These are phyloP conservation scores for Catamblyrhynchus diadema DNA, from an alignment of 2,797 vertebrate species.

Conservation along the genomic window DNA sequence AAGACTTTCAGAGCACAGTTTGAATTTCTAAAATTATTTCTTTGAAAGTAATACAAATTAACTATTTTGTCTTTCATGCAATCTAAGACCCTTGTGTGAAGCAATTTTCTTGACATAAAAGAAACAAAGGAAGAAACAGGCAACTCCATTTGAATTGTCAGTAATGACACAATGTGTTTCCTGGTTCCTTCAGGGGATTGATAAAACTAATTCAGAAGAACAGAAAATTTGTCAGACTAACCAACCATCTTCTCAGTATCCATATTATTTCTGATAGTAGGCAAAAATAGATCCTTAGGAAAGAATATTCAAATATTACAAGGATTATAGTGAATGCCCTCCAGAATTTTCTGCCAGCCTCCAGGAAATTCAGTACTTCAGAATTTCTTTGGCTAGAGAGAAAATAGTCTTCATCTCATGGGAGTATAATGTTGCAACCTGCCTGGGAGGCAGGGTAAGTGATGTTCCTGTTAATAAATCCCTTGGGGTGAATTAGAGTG, in stretches of 20 bases:
- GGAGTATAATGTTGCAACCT: background rate
- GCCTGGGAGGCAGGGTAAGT: background rate
- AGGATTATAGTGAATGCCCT: background rate
- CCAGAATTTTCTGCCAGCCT: background rate
- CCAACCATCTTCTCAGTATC: background rate
- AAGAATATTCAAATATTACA: background rate
- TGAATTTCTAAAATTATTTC: background rate
- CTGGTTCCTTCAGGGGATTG: background rate
- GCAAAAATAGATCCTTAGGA: background rate
- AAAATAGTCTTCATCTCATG: background rate
- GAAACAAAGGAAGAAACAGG: background rate
- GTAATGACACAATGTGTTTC: background rate
- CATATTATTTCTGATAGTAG: background rate
- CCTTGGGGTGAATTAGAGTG: background rate
- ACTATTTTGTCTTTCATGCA: background rate
- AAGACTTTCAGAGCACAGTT: background rate
- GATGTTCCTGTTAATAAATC: background rate
- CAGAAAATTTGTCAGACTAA: background rate
- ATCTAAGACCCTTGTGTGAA: background rate
- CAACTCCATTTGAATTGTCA: background rate
- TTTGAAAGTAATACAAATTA: background rate
- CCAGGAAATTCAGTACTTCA: background rate
- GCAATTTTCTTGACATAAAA: background rate
- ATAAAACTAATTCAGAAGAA: background rate
- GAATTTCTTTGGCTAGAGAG: background rate